These are phyloP conservation scores for Drosophila subobscura DNA, from an alignment of 1,140 invertebrate species.

Conservation along the genomic window DNA sequence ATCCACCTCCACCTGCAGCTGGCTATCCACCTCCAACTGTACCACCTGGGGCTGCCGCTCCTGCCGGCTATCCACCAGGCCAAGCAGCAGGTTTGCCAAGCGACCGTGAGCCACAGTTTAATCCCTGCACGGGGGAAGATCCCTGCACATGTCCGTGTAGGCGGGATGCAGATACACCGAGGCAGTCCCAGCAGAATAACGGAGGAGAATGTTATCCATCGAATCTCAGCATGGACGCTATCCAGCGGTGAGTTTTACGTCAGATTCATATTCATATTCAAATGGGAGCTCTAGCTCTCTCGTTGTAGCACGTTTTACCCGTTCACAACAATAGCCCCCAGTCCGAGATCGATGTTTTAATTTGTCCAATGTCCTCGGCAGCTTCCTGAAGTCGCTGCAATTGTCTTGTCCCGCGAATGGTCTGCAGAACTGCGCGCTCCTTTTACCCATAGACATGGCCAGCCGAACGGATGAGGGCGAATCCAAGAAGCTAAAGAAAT, in stretches of 20 bases:
- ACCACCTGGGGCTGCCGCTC: not conserved
- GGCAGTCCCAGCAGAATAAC: too few species aligned
- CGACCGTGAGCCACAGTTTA: conserved; percentile 16
- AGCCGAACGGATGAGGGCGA: not conserved
- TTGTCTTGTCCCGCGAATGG: conserved; percentile 22
- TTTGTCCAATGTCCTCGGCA: conserved; percentile 23
- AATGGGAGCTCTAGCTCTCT: not conserved
- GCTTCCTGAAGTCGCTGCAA: conserved; percentile 40
- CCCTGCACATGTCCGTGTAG: not conserved
- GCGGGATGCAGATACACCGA: too few species aligned
- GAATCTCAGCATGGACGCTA: conserved; percentile 6
- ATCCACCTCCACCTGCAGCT: not conserved
- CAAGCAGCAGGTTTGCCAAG: conserved; percentile 48
- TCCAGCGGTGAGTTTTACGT: conserved; percentile 64
- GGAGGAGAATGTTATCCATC: not conserved
- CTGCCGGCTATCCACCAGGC: not conserved
- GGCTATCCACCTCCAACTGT: not conserved
- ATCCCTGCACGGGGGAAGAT: conserved; percentile 54
- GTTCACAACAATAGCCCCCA: conserved; percentile 9
- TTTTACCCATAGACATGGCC: conserved; percentile 24
- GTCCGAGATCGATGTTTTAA: conserved; percentile 7
- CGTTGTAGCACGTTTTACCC: not conserved
- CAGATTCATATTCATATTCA: not conserved
- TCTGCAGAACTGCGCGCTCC: conserved; percentile 13
- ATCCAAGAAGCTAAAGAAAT: not conserved